Evolutionary conservation across 2,113 vertebrate genomes (phyloP).

Genomic region (Oncorhynchus gorbuscha): DNA sequence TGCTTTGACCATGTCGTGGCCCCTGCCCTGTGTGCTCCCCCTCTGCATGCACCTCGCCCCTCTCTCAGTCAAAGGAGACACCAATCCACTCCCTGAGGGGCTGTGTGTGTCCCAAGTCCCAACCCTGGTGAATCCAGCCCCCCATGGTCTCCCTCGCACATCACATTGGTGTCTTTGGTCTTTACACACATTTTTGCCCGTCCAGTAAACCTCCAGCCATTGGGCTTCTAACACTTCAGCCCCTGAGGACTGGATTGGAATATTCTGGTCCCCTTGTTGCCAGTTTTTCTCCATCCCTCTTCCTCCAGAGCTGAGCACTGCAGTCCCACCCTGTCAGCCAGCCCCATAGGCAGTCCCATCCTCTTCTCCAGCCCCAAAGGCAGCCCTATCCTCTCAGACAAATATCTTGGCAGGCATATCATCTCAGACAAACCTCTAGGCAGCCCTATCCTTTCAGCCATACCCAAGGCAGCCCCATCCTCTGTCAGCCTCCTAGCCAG

Average conservation of each 20-base stretch:
- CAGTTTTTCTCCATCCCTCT: background rate
- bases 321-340: no score
- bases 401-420: background rate
- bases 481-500: background rate
- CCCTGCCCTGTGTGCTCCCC: background rate
- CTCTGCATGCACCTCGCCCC: conserved; percentile 28
- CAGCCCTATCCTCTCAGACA: background rate
- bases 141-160: no score
- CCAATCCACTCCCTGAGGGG: background rate
- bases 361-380: background rate
- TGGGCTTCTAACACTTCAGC: background rate
- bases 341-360: no score
- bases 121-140: no score
- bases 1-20: conserved; percentile 26
- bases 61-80: background rate
- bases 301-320: background rate
- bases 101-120: no score
- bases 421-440: background rate
- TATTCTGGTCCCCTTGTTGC: background rate
- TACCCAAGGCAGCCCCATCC: no score
- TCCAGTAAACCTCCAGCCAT: background rate
- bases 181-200: background rate
- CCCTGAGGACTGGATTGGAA: conserved; percentile 26
- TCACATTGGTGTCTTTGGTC: no score
- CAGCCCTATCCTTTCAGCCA: no score